A percentile compares a stretch with the other conserved stretches of the same genome.
phyloP scores from a whole-genome alignment of 1,140 invertebrate genomes.

The Aphis craccivora region DNA sequence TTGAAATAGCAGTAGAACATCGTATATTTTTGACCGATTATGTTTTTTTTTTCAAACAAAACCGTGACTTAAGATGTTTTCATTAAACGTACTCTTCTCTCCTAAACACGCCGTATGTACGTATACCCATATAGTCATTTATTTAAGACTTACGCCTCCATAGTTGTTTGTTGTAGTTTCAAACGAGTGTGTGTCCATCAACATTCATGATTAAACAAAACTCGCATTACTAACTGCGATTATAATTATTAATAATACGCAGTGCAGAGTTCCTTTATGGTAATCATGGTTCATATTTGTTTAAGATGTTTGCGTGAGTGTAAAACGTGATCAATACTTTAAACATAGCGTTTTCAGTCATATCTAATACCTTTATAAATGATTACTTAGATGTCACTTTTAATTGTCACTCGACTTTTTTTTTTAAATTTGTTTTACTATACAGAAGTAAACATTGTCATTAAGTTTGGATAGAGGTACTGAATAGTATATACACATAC shows the following conservation, averaged over 20 bases:
- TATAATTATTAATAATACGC: not conserved
- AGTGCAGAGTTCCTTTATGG: not conserved
- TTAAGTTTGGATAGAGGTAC: too few relatives aligned
- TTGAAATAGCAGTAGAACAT: not conserved
- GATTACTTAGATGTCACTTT: not conserved
- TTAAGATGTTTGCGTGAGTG: not conserved
- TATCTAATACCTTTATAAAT: not conserved
- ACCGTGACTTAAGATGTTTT: not conserved
- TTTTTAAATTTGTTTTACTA: not conserved
- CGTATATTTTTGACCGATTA: not conserved
- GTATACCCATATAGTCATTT: not conserved
- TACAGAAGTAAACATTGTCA: not conserved
- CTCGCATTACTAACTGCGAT: not conserved
- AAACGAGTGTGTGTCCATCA: not conserved
- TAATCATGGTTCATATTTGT: not conserved
- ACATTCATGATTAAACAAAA: not conserved
- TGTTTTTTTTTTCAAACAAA: not conserved
- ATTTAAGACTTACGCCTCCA: not conserved
- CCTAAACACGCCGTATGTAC: not conserved
- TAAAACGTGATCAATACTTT: constrained; percentile 5
- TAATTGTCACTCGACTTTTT: not conserved
- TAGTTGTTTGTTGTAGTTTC: not conserved
- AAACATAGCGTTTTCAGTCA: not conserved
- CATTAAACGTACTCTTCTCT: not conserved
- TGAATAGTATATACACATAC: too few relatives aligned